phyloP scores from a whole-genome alignment of 2,113 vertebrate genomes.

The Phalacrocorax aristotelis region DNA sequence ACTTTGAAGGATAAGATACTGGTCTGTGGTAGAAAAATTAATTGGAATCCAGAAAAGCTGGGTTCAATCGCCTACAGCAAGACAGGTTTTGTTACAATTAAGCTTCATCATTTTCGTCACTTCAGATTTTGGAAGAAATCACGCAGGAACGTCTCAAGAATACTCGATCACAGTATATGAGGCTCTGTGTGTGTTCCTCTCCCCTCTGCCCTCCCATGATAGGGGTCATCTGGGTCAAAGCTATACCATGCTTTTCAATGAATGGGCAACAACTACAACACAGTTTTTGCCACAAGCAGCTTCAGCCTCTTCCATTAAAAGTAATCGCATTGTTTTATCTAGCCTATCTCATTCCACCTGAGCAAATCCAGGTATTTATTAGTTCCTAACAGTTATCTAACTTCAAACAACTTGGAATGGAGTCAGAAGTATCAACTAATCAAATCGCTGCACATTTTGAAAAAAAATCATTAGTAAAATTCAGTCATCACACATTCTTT shows the following conservation, averaged over 20 bases:
- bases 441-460: neutral
- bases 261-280: rapidly evolving
- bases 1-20: neutral
- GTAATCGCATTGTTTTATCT: neutral
- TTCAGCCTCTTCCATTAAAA: neutral
- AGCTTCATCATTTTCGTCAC: neutral
- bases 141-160: neutral
- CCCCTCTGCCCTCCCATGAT: neutral
- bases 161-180: rapidly evolving
- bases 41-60: neutral
- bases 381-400: neutral
- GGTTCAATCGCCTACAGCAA: neutral
- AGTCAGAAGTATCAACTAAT: neutral
- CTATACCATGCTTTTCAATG: neutral
- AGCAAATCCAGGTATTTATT: neutral
- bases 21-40: neutral
- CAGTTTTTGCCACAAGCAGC: neutral
- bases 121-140: neutral
- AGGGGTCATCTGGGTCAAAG: neutral
- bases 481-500: neutral
- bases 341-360: neutral
- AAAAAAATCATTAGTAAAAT: neutral
- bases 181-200: neutral
- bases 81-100: neutral
- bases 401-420: neutral